phyloP scores from a whole-genome alignment of 2,888 invertebrate genomes.

The Teleogryllus oceanicus region DNA sequence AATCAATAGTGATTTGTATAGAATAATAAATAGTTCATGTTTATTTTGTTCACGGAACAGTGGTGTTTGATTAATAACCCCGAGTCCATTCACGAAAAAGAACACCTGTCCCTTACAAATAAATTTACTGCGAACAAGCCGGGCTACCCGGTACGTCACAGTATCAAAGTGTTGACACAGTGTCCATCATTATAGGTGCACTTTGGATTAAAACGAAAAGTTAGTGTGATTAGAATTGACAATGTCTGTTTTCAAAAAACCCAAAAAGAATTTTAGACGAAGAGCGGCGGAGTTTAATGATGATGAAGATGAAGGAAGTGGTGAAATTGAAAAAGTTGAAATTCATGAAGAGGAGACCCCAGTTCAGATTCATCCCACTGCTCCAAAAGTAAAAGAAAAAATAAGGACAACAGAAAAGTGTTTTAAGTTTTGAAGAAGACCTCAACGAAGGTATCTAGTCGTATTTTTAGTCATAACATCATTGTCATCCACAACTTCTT shows the following conservation, averaged over 20 bases:
- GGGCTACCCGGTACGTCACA: too few species aligned
- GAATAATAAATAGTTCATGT: too few species aligned
- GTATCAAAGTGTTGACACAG: too few species aligned
- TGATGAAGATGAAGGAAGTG: slow-evolving; percentile 38
- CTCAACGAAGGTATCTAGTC: slow-evolving; percentile 59
- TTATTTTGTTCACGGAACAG: too few species aligned
- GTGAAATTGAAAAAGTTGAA: slow-evolving; percentile 39
- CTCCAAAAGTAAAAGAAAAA: slow-evolving; percentile 45
- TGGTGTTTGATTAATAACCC: too few species aligned
- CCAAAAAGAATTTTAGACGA: slow-evolving; percentile 71
- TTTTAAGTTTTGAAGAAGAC: slow-evolving; percentile 71
- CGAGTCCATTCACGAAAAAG: too few species aligned
- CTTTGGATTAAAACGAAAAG: too few species aligned
- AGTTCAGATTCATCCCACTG: slow-evolving; percentile 36
- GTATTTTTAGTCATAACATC: slow-evolving; percentile 39
- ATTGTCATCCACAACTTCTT: slow-evolving; percentile 25
- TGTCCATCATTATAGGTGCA: too few species aligned
- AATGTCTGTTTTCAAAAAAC: slow-evolving; percentile 85
- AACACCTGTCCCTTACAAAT: too few species aligned
- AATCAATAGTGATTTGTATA: too few species aligned
- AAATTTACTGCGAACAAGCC: too few species aligned
- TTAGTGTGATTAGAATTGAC: slow-evolving; percentile 33
- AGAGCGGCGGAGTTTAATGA: slow-evolving; percentile 40
- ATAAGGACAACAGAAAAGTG: slow-evolving; percentile 48
- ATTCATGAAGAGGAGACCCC: slow-evolving; percentile 39